Evolutionary conservation across 2,797 vertebrate genomes (phyloP), one percentile per base, ranked within the genome.

Genomic region (Gouania willdenowi): DNA sequence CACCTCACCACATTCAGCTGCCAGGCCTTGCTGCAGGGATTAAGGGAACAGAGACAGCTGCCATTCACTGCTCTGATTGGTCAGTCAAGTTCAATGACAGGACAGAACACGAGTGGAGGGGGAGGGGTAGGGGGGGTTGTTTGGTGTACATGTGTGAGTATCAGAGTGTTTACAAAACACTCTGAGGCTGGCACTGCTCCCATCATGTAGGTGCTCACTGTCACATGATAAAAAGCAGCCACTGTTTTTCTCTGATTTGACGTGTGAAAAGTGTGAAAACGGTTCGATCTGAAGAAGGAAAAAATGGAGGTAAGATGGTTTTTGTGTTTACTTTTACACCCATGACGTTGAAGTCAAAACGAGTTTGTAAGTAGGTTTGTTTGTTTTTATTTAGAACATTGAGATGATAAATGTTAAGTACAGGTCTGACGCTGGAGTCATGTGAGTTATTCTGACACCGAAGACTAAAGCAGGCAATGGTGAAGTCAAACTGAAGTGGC

Each of bases 101-200:
- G 39, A 21, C 44, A 30, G 34, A 31, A 68, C 43, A 8, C 40
- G 43, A 44, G 41, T 9, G 10, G 18, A 26, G 12, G 12, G 2
- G 21, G 21, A 6, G 5, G 18, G n/a, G n/a, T 3, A 21, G 21
- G 3, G 1, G 21, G 3, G 21, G 21, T 22, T 21, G 24, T 3
- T 26, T 21, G 3, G n/a, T 39, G 53, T 41, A 37, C 6, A 11
- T 52, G 49, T 55, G 57, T 40, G 29, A 59, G 29, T 48, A 55
- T 59, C 67, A 58, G 77, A 39, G 64, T 73, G 69, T 84, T 86
- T 84, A 85, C 83, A 60, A 81, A 86, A 83, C 75, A 82, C 17
- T 33, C 52, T 54, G 45, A 70, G 45, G 45, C 34, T 45, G 31
- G 19, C 33, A 29, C 35, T 49, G 60, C 67, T 58, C 2, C 37